Evolutionary conservation across 2,797 vertebrate species (phyloP).

Genomic region (Antennarius maculatus): DNA sequence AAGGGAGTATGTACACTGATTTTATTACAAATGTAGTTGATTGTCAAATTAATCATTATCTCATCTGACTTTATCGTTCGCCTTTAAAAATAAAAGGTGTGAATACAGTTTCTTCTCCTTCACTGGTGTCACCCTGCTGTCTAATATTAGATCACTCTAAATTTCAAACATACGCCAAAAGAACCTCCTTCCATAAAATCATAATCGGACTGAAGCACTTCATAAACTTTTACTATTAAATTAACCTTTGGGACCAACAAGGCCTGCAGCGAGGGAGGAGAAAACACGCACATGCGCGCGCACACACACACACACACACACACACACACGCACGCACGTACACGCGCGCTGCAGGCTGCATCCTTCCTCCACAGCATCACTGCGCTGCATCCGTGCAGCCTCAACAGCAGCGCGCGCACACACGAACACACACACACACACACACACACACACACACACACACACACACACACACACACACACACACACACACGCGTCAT

Average conservation of each 20-base stretch:
- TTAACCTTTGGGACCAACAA: slow-evolving; percentile 5
- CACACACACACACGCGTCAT: background rate
- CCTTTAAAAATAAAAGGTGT: too few species aligned
- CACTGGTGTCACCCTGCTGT: too few species aligned
- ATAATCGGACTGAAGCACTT: background rate
- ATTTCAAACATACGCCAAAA: too few species aligned
- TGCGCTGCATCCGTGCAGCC: slow-evolving; percentile 6
- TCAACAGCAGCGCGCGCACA: slow-evolving; percentile 12
- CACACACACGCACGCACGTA: slow-evolving; percentile 1
- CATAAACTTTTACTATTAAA: slow-evolving; percentile 16
- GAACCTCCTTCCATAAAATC: background rate
- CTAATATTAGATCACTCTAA: too few species aligned
- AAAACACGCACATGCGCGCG: background rate
- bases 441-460: too few species aligned
- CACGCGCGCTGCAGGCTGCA: slow-evolving; percentile 41
- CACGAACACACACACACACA: background rate
- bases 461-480: too few species aligned
- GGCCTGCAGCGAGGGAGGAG: slow-evolving; percentile 19
- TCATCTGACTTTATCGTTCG: too few species aligned
- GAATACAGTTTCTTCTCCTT: too few species aligned
- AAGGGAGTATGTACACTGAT: too few species aligned
- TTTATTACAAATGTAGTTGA: too few species aligned
- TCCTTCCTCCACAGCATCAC: slow-evolving; percentile 23
- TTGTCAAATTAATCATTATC: too few species aligned
- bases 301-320: background rate